Conservation (phyloP, 2,113 vertebrate species). For the Ptilorrhoa leucosticta region DNA sequence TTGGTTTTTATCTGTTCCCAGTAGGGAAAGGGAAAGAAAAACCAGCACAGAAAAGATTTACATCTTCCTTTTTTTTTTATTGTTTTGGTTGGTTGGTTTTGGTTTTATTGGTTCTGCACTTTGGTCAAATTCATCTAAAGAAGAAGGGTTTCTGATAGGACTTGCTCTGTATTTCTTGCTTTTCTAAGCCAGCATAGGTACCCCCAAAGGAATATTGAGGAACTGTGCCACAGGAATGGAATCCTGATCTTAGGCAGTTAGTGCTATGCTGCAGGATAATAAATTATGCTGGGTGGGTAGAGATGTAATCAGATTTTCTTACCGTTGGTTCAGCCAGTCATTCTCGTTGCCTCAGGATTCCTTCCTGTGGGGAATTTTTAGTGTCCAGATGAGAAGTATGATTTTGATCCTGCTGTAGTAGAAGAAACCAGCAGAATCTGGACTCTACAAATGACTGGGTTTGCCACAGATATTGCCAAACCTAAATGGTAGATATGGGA, state of each 20-base stretch:
- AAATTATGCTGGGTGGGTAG: not conserved
- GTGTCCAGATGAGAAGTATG: constrained; percentile 14
- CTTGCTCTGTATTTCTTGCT: not conserved
- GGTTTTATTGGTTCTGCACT: not conserved
- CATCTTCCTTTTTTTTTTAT: not conserved
- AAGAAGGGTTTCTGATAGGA: not conserved
- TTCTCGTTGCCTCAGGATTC: not conserved
- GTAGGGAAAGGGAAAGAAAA: not conserved
- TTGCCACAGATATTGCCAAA: constrained; percentile 27
- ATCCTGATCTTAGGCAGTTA: not conserved
- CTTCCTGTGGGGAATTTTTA: constrained; percentile 36
- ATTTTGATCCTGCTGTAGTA: constrained; percentile 21
- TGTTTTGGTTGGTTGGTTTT: not conserved
- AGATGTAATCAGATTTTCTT: constrained; percentile 20
- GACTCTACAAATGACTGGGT: not conserved
- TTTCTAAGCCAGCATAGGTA: not conserved
- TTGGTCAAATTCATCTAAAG: not conserved
- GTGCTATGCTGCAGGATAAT: not conserved
- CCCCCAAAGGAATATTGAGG: not conserved
- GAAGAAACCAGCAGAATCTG: constrained; percentile 15
- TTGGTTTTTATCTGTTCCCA: not conserved
- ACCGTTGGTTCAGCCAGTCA: not conserved
- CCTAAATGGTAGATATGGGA: not conserved
- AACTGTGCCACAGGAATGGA: not conserved
- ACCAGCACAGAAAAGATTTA: not conserved